These are phyloP conservation scores for Leucopternis melanops DNA, from an alignment of 2,113 vertebrate species.

Conservation along the genomic window DNA sequence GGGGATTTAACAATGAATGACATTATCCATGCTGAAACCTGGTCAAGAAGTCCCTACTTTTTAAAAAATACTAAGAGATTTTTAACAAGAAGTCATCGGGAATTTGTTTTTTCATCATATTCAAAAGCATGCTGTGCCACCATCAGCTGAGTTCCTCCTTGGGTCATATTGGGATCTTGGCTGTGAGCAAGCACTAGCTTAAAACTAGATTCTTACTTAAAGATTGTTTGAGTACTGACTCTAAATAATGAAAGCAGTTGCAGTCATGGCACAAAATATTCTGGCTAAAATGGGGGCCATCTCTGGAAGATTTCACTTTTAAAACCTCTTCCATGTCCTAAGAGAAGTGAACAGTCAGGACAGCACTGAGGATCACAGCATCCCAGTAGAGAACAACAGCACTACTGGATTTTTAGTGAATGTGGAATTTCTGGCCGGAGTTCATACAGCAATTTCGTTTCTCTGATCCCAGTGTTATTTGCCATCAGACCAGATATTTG, in stretches of 20 bases:
- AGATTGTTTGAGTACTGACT: neutral
- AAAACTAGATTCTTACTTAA: neutral
- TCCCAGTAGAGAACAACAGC: neutral
- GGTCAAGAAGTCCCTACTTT: neutral
- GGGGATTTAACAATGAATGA: neutral
- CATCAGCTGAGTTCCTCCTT: neutral
- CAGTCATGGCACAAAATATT: neutral
- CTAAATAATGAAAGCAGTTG: neutral
- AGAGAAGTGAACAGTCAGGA: neutral
- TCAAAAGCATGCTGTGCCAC: neutral
- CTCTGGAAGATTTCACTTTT: neutral
- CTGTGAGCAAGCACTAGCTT: neutral
- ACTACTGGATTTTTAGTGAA: neutral
- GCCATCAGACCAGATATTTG: slow-evolving; percentile 21
- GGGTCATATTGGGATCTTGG: neutral
- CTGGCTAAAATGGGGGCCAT: neutral
- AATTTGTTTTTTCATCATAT: neutral
- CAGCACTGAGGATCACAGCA: neutral
- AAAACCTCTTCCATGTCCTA: neutral
- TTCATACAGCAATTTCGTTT: neutral
- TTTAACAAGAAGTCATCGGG: neutral
- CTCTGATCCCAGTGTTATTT: slow-evolving; percentile 8
- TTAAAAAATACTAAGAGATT: neutral
- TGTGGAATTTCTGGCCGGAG: slow-evolving; percentile 3
- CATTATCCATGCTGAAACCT: neutral